phyloP scores from a whole-genome alignment of 2,113 vertebrate genomes.

The Pseudorhombus dupliciocellatus region DNA sequence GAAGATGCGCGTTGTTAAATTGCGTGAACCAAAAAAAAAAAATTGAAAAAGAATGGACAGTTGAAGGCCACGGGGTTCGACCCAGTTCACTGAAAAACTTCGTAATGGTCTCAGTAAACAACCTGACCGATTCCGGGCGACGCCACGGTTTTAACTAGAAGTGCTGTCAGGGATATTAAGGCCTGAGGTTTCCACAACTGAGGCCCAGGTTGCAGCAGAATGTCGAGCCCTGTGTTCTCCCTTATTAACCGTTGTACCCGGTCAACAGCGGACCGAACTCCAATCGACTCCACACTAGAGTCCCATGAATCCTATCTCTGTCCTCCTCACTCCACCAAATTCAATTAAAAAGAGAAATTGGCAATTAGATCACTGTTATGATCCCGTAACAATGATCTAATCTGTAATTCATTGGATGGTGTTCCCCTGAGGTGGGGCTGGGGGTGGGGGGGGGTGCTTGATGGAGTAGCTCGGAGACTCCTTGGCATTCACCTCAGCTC shows the following conservation, averaged over 20 bases:
- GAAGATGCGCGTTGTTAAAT: too few species aligned
- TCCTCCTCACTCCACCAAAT: constrained; percentile 83
- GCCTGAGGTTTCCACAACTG: constrained; percentile 32
- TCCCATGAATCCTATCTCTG: constrained; percentile 73
- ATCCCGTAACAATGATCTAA: constrained; percentile 85
- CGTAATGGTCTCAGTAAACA: neutral
- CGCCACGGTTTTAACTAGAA: constrained; percentile 5
- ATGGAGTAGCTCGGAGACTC: constrained; percentile 66
- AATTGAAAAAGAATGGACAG: neutral
- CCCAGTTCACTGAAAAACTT: neutral
- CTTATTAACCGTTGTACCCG: constrained; percentile 58
- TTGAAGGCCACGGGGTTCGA: neutral
- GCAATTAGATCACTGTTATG: constrained; percentile 84
- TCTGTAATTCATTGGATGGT: constrained; percentile 84
- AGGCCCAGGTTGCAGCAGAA: constrained; percentile 52
- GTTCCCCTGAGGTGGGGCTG: constrained; percentile 67
- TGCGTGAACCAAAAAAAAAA: neutral
- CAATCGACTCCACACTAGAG: constrained; percentile 49
- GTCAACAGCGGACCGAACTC: constrained; percentile 59
- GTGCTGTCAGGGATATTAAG: constrained; percentile 12
- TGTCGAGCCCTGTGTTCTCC: constrained; percentile 38
- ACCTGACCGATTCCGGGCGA: constrained; percentile 1
- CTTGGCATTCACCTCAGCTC: constrained; percentile 71
- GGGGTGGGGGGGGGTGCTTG: constrained; percentile 41
- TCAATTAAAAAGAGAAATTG: constrained; percentile 87